These are phyloP conservation scores for Eustalomyia histrio DNA, from an alignment of 2,888 invertebrate genomes.

Conservation along the genomic window DNA sequence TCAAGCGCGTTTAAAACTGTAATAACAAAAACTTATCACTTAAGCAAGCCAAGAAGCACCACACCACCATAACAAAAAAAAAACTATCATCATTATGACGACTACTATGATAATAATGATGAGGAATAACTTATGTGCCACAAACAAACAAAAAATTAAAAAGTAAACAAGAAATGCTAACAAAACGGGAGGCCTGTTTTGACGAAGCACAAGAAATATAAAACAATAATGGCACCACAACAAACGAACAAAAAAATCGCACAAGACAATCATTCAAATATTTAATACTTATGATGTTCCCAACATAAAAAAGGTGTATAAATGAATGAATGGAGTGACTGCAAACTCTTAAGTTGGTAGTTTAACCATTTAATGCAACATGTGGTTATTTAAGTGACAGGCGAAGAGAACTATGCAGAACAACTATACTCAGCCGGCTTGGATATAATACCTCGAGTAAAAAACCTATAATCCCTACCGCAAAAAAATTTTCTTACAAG, in stretches of 20 bases:
- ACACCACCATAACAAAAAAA: constrained; percentile 33
- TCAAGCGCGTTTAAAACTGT: constrained; percentile 63
- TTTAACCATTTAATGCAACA: constrained; percentile 1
- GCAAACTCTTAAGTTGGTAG: neutral
- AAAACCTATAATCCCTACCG: no score
- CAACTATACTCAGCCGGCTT: no score
- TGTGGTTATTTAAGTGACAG: neutral
- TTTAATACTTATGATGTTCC: constrained; percentile 8
- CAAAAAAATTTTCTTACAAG: no score
- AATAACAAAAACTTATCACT: constrained; percentile 63
- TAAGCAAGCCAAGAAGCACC: constrained; percentile 56
- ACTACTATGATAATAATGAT: constrained; percentile 28
- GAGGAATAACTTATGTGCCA: constrained; percentile 4
- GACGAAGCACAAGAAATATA: constrained; percentile 17
- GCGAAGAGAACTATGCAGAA: no score
- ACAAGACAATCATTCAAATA: constrained; percentile 19
- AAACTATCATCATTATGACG: constrained; percentile 18
- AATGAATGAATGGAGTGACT: constrained; percentile 22
- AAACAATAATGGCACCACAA: constrained; percentile 7
- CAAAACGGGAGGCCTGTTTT: constrained; percentile 44
- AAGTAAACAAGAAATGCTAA: constrained; percentile 54
- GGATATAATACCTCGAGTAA: no score
- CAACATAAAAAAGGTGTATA: constrained; percentile 25
- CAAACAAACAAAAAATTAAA: constrained; percentile 22
- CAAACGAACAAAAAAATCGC: constrained; percentile 12